Percentiles rank a stretch among this genome's conserved stretches.
phyloP scores from a whole-genome alignment of 2,113 vertebrate genomes.

The Cyphomyrus discorhynchus region DNA sequence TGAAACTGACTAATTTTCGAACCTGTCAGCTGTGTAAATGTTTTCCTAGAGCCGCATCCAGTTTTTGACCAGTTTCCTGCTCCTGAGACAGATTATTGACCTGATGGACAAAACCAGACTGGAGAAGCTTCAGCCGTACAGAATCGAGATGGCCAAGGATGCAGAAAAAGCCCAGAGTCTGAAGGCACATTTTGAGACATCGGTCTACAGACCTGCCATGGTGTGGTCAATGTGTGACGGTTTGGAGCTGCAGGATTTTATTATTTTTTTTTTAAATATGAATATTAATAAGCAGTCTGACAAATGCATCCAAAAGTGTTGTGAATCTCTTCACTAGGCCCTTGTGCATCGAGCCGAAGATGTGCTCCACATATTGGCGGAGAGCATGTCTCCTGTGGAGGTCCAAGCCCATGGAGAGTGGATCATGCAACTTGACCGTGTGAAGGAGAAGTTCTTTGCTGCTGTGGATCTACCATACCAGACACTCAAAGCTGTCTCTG shows the following conservation, averaged over 20 bases:
- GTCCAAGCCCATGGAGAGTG: constrained; percentile 35
- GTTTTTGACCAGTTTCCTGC: not conserved
- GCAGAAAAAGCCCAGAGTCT: constrained; percentile 29
- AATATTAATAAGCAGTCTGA: not conserved
- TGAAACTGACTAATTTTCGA: not conserved
- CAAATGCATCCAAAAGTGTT: not conserved
- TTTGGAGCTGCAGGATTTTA: not conserved
- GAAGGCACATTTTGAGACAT: constrained; percentile 43
- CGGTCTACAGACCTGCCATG: constrained; percentile 51
- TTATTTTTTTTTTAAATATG: not conserved
- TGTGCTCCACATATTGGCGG: constrained; percentile 39
- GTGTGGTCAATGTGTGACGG: constrained; percentile 32
- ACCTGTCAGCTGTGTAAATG: not conserved
- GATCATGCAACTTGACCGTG: constrained; percentile 40
- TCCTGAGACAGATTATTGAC: constrained; percentile 46
- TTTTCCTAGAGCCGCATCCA: not conserved
- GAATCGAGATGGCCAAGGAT: constrained; percentile 44
- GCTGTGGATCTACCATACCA: constrained; percentile 37
- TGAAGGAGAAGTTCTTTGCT: constrained; percentile 45
- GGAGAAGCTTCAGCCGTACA: constrained; percentile 51
- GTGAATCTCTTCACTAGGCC: constrained; percentile 32
- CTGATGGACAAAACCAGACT: constrained; percentile 38
- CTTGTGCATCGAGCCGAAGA: constrained; percentile 50
- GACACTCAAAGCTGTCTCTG: constrained; percentile 46
- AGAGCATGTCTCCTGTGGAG: constrained; percentile 22